These are phyloP conservation scores for Acipenser oxyrinchus DNA, from an alignment of 2,797 vertebrate genomes.

Conservation along the genomic window DNA sequence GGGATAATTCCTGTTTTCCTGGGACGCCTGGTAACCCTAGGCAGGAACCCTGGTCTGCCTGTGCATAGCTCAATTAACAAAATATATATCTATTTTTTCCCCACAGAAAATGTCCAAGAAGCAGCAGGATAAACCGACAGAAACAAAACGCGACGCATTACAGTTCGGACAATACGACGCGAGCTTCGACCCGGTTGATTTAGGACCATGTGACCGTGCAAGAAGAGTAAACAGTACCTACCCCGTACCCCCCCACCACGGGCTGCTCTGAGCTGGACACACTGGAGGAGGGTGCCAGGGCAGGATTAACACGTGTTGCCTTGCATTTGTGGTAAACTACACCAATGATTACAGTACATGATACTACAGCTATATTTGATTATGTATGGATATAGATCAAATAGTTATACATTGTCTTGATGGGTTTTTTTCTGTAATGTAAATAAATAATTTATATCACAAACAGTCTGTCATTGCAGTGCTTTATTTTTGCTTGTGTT, in stretches of 20 bases:
- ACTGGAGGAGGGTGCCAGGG: constrained; percentile 39
- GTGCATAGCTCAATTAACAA: too few relatives aligned
- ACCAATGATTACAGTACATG: constrained; percentile 82
- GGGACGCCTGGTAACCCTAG: too few relatives aligned
- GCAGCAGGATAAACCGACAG: constrained; percentile 96
- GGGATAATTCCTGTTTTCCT: too few relatives aligned
- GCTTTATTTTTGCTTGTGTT: too few relatives aligned
- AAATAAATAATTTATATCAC: constrained; percentile 99
- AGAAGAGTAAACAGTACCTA: constrained; percentile 14
- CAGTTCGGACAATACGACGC: constrained; percentile 97
- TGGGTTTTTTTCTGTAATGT: constrained; percentile 99
- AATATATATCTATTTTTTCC: constrained; percentile 3
- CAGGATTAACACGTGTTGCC: constrained; percentile 92
- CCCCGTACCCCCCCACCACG: constrained; percentile 5
- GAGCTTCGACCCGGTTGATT: constrained; percentile 96
- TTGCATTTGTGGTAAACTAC: constrained; percentile 99
- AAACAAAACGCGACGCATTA: constrained; percentile 98
- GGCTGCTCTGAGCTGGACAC: constrained; percentile 25
- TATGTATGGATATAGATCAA: constrained; percentile 99
- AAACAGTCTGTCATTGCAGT: constrained; percentile 36
- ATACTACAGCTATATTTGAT: constrained; percentile 95
- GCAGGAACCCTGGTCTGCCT: too few relatives aligned
- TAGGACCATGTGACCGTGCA: constrained; percentile 52
- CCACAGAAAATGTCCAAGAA: constrained; percentile 92
- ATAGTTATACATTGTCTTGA: constrained; percentile 99